phyloP scores from a whole-genome alignment of 2,888 invertebrate genomes.

The Aphodius granarius region DNA sequence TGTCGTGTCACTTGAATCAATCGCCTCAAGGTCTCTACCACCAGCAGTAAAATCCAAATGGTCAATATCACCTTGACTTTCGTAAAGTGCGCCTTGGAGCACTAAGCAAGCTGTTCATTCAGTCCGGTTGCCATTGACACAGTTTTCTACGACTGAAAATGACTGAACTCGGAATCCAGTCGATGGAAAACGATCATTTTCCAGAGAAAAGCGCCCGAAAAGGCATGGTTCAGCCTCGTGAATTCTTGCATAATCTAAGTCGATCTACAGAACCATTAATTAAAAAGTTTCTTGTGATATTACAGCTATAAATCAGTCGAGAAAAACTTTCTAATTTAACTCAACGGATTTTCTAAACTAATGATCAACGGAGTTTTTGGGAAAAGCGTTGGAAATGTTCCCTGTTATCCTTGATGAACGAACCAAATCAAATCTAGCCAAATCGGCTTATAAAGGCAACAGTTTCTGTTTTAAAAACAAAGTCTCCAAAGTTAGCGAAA shows the following conservation, averaged over 20 bases:
- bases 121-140: not conserved
- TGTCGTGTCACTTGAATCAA: slow-evolving; percentile 16
- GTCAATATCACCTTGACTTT: slow-evolving; percentile 16
- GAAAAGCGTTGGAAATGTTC: too few species aligned
- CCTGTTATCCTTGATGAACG: too few species aligned
- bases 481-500: not conserved
- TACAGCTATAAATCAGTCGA: not conserved
- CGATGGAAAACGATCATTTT: not conserved
- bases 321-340: not conserved
- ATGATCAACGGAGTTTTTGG: too few species aligned
- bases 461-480: too few species aligned
- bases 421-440: too few species aligned
- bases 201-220: not conserved
- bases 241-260: not conserved
- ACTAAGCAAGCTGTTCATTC: not conserved
- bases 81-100: not conserved
- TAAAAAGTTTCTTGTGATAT: not conserved
- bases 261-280: not conserved
- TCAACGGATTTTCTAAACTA: not conserved
- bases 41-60: slow-evolving; percentile 11
- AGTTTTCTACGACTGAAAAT: not conserved
- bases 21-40: slow-evolving; percentile 13
- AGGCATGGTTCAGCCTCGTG: not conserved
- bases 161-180: too few species aligned
- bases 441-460: too few species aligned